Evolutionary conservation across 2,113 vertebrate genomes (phyloP).

Genomic region (Prunella himalayana): DNA sequence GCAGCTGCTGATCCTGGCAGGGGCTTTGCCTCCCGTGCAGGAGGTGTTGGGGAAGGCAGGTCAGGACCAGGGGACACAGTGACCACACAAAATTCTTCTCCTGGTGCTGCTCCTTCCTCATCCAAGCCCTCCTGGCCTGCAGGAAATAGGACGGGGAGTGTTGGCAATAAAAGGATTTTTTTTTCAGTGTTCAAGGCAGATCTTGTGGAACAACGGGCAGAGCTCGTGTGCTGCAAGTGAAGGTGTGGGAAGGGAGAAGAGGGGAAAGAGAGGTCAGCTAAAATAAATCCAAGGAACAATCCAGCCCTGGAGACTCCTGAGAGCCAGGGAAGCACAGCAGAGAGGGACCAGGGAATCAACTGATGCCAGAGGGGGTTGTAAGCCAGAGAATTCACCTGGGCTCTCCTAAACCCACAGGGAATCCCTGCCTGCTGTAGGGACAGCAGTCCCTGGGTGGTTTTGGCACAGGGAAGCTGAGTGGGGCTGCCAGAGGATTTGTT

Average conservation of each 20-base stretch:
- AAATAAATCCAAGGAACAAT: not conserved
- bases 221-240: not conserved
- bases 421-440: not conserved
- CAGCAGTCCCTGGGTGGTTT: accelerated
- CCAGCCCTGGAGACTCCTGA: not conserved
- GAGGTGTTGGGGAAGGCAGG: not conserved
- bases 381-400: not conserved
- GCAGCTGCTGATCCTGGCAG: not conserved
- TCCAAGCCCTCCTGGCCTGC: not conserved
- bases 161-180: not conserved
- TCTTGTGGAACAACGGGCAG: accelerated
- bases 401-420: not conserved
- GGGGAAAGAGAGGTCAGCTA: not conserved
- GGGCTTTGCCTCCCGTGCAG: not conserved
- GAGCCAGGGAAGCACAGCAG: not conserved
- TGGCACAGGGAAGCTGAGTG: not conserved
- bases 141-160: not conserved
- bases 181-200: not conserved
- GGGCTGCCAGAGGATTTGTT: not conserved
- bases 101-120: not conserved
- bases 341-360: not conserved
- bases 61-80: accelerated
- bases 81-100: accelerated
- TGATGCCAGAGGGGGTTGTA: not conserved
- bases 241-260: not conserved